Base-by-base conservation (phyloP, 2,888 invertebrate genomes). In the Elegia similella region DNA sequence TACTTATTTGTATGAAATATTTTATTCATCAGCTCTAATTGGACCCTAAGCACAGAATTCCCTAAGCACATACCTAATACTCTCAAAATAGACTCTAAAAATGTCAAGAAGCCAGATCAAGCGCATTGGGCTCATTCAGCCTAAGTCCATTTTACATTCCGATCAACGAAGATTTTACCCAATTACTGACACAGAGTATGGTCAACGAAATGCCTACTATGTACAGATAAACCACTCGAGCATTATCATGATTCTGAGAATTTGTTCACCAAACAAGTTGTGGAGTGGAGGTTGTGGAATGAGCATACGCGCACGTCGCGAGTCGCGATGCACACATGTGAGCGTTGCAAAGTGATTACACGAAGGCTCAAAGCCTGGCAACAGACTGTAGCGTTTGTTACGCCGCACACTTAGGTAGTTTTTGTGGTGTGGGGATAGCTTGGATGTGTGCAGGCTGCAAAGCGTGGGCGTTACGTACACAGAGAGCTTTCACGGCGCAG, bases 401-500 rank as follows among this genome's bases (percentile, higher is more conserved):
- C 48, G 17, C 55, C 56, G 50, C 61, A 60, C 63, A 61, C 59
- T 57, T 43, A 46, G 7, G 16, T 13, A 47, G 15, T 17, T 42
- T 15, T 53, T 50, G 1, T 52, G 57, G 65, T 67, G 66, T 67
- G 67, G 62, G 52, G 68, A 57, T 59, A 65, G 68, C 66, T n/a
- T 47, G 60, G 43, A 38, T 64, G 67, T 67, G 70, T 68, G 73
- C 56, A 62, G 55, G 52, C 57, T 56, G 61, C 48, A 56, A 43
- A 65, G 83, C 76, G 82, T 84, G 76, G 81, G 85, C 75, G 76
- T 74, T 72, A 72, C 73, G 75, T 78, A 84, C 76, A 84, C 80
- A 79, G 77, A 78, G 78, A 88, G 89, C 89, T 91, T 90, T 89
- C 90, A 88, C 88, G 78, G 67, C 75, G 76, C 88, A 91, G 67